Evolutionary conservation across 2,888 invertebrate species (phyloP), one percentile per base, ranked within the genome.

Genomic region (Timema cristinae): DNA sequence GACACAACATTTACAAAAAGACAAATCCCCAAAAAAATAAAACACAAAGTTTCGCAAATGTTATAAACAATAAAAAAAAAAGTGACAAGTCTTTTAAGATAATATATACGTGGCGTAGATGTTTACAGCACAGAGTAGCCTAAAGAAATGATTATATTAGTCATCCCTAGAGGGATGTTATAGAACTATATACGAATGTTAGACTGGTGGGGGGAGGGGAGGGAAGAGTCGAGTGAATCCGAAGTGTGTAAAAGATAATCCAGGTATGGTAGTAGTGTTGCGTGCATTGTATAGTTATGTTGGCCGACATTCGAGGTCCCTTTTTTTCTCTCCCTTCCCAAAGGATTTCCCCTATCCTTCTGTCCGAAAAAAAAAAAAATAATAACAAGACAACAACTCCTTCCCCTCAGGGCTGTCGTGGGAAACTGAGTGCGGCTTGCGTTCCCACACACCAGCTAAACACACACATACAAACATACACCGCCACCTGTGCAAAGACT

Each of bases 401-500:
- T 32, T 32, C 63, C 61, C 63, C 63, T 63, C 32, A 48, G 63
- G 16, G 47, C 63, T 71, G 73, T 72, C 85, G 86, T 85, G 86
- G 85, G 86, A 85, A 85, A 82, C 83, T 84, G 83, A 83, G 85
- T 84, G 83, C 83, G 83, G 81, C 80, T 84, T 84, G 83, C 85
- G 85, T 85, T 85, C 85, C 85, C 85, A 85, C 85, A 75, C 76
- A 84, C 61, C 61, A 61, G 61, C 61, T 11, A 61, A 61, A 61
- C 84, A 83, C 83, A 82, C 82, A 83, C 84, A 84, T 84, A 84
- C 85, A 84, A 84, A 84, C 85, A 84, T 84, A 54, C 54, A n/a
- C 82, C 84, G 72, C 76, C 76, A 75, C 76, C 74, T 75, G 75
- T 75, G 73, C 68, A 50, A 54, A 13, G 54, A 61, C 68, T 56